Percentiles rank a stretch among this genome's conserved stretches.
Evolutionary conservation across 2,888 invertebrate genomes (phyloP).

Genomic region (Microchrysa polita): DNA sequence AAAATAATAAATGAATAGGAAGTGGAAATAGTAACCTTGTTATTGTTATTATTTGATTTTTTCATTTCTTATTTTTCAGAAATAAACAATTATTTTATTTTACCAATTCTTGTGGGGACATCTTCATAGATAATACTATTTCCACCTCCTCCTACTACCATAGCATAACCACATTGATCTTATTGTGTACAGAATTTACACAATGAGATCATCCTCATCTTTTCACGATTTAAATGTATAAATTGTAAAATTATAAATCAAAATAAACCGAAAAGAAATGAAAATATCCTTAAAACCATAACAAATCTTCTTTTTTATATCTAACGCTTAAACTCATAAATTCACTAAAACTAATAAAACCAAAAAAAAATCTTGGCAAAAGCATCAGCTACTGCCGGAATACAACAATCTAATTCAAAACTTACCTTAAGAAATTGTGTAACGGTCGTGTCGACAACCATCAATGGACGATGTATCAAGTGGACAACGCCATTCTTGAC

Average conservation of each 20-base stretch:
- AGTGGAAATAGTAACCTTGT: too few species aligned
- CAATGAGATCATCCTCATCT: too few species aligned
- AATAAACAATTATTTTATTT: too few species aligned
- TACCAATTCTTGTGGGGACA: too few species aligned
- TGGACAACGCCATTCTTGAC: slow-evolving; percentile 93
- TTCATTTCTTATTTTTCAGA: too few species aligned
- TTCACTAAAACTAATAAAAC: slow-evolving; percentile 36
- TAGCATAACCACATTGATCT: too few species aligned
- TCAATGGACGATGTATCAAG: slow-evolving; percentile 88
- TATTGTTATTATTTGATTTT: too few species aligned
- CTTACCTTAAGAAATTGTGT: slow-evolving; percentile 86
- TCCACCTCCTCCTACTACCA: too few species aligned
- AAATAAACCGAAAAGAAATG: not conserved
- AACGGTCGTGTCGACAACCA: slow-evolving; percentile 90
- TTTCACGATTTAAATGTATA: too few species aligned
- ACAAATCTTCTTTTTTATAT: not conserved
- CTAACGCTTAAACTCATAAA: not conserved
- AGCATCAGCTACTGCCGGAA: slow-evolving; percentile 36
- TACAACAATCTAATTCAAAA: not conserved
- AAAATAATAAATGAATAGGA: not conserved
- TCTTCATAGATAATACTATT: too few species aligned
- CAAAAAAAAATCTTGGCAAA: slow-evolving; percentile 43
- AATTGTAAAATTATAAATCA: too few species aligned
- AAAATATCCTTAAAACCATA: not conserved
- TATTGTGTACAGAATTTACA: too few species aligned